Evolutionary conservation across 1,140 invertebrate genomes (phyloP), one percentile per base, ranked within the genome.

Genomic region (Luehdorfia chinensis): DNA sequence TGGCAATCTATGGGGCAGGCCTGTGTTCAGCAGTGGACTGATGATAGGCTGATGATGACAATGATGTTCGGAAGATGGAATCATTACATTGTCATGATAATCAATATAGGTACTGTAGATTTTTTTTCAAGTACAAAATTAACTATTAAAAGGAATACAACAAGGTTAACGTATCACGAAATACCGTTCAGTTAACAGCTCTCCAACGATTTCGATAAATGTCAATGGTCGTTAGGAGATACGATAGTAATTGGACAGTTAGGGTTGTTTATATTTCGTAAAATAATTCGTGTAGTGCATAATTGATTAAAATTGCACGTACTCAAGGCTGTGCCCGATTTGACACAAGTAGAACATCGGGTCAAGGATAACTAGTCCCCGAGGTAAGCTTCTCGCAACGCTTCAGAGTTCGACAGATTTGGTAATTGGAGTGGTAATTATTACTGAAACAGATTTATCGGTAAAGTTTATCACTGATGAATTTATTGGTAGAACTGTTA

Each of bases 281-380:
- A 12, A 37, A 37, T 9, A 37, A 11, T 37, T 37, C 21, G 11
- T 9, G 5, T 37, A n/a, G 18, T 30, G 9, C 1, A 9, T 13
- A 37, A 37, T 37, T 37, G 34, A 37, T 37, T 37, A 37, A 37
- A 37, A 16, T 37, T 37, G n/a, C 34, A 37, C 15, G 18, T 21
- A 9, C n/a, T 11, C 34, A 37, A 37, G 34, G 18, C 18, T 37
- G n/a, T 9, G 9, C 18, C 34, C 34, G 14, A 27, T 19, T 15
- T 3, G 18, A 37, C 9, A 21, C 15, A 63, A 69, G 47, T 69
- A 60, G 66, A 54, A 25, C 55, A 66, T 21, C 13, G 28, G 62
- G 62, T 66, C 66, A 66, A 66, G 66, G 66, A 62, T 66, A 21
- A 4, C 1, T 1, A 3, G 27, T 9, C 27, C 11, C 18, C 18